Percentiles rank a stretch among this genome's conserved stretches.
Evolutionary conservation across 1,140 invertebrate genomes (phyloP).

Genomic region (Harpegnathos saltator): DNA sequence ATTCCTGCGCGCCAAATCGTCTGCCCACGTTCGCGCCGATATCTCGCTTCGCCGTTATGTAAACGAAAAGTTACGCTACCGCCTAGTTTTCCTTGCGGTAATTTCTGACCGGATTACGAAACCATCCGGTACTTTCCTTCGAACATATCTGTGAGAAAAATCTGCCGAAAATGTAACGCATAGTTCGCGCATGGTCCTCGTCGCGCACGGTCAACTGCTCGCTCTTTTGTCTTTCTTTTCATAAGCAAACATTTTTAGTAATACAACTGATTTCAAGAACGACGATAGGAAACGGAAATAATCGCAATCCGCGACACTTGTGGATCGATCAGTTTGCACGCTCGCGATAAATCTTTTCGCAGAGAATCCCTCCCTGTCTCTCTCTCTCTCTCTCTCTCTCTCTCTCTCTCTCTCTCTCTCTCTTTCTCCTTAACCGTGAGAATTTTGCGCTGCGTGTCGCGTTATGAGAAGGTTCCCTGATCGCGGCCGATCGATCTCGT

Average conservation of each 20-base stretch:
- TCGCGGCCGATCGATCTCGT: conserved; percentile 14
- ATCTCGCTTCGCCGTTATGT: conserved; percentile 32
- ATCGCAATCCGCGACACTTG: too few relatives aligned
- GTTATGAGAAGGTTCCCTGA: conserved; percentile 11
- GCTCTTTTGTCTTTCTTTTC: too few relatives aligned
- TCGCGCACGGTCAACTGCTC: too few relatives aligned
- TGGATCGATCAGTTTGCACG: too few relatives aligned
- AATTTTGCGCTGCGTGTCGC: conserved; percentile 46
- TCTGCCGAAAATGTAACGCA: not conserved
- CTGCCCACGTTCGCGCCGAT: conserved; percentile 15
- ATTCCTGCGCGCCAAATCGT: conserved; percentile 22
- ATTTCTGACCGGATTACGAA: conserved; percentile 33
- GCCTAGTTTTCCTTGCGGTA: conserved; percentile 28
- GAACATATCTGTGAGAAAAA: conserved; percentile 5
- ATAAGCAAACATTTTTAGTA: too few relatives aligned
- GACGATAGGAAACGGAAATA: too few relatives aligned
- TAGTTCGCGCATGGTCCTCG: too few relatives aligned
- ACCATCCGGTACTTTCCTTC: conserved; percentile 36
- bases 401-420: too few relatives aligned
- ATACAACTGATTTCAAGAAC: too few relatives aligned
- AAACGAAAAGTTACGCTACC: conserved; percentile 50
- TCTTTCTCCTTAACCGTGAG: conserved; percentile 1
- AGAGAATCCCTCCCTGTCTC: too few relatives aligned
- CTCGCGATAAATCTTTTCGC: conserved; percentile 8
- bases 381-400: too few relatives aligned